Conservation (phyloP, 2,113 vertebrate species). For the Tringa solitaria region DNA sequence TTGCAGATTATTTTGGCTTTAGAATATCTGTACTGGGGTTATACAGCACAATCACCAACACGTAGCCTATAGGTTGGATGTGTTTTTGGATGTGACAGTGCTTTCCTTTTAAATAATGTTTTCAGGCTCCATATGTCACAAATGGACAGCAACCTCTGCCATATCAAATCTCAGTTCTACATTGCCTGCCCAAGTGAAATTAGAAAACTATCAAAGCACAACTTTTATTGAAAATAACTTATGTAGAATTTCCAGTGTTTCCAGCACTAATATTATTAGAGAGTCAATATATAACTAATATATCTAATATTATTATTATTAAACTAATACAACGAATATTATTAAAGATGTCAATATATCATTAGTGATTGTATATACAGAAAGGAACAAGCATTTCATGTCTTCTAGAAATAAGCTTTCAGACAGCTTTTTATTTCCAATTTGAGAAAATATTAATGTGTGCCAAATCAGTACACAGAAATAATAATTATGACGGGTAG, state of each 20-base stretch:
- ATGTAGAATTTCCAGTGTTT: neutral
- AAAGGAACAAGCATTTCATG: neutral
- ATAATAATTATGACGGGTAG: neutral
- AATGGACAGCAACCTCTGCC: neutral
- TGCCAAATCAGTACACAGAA: neutral
- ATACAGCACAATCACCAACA: neutral
- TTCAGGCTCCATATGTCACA: neutral
- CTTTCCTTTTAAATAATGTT: neutral
- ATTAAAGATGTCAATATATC: neutral
- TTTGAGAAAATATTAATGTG: neutral
- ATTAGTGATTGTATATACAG: neutral
- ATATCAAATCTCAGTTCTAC: neutral
- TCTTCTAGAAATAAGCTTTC: neutral
- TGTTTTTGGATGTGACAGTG: neutral
- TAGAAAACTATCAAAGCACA: neutral
- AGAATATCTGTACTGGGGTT: neutral
- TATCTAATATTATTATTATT: too few relatives aligned
- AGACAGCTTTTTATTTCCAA: neutral
- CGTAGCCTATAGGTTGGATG: neutral
- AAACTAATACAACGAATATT: too few relatives aligned
- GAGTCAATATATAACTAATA: too few relatives aligned
- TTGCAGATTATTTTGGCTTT: neutral
- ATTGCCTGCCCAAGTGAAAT: neutral
- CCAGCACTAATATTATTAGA: neutral
- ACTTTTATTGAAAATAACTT: neutral